A percentile compares a stretch with the other conserved stretches of the same genome.
Evolutionary conservation across 1,140 invertebrate species (phyloP).

Genomic region (Diorhabda carinulata): DNA sequence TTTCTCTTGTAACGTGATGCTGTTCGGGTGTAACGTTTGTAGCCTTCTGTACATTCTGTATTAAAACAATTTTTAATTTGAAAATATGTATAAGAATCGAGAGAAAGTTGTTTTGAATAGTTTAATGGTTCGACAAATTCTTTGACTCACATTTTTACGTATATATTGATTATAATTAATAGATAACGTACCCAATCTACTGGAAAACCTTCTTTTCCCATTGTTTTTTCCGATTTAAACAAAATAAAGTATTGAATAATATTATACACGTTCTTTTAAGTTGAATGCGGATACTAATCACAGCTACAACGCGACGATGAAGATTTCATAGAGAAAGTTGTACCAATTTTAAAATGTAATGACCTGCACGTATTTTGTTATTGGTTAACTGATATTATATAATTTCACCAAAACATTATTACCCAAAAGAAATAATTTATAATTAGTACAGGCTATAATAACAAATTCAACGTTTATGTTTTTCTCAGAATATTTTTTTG

Average conservation of each 20-base stretch:
- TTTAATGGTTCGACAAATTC: too few relatives aligned
- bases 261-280: too few relatives aligned
- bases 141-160: too few relatives aligned
- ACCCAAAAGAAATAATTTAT: too few relatives aligned
- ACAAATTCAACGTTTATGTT: too few relatives aligned
- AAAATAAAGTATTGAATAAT: neutral
- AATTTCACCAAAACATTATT: neutral
- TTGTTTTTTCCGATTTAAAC: neutral
- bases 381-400: neutral
- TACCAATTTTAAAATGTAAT: conserved; percentile 1
- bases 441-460: too few relatives aligned
- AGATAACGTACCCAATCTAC: neutral
- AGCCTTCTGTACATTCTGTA: conserved; percentile 52
- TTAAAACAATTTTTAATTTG: too few relatives aligned
- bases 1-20: conserved; percentile 90
- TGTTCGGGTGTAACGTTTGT: conserved; percentile 94
- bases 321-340: neutral
- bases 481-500: too few relatives aligned
- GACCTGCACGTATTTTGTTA: neutral
- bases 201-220: neutral
- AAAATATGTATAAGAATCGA: too few relatives aligned
- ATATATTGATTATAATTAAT: too few relatives aligned
- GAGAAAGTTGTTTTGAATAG: too few relatives aligned
- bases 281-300: neutral
- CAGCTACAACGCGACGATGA: neutral